phyloP scores from a whole-genome alignment of 2,113 vertebrate species.

The Microtus ochrogaster region DNA sequence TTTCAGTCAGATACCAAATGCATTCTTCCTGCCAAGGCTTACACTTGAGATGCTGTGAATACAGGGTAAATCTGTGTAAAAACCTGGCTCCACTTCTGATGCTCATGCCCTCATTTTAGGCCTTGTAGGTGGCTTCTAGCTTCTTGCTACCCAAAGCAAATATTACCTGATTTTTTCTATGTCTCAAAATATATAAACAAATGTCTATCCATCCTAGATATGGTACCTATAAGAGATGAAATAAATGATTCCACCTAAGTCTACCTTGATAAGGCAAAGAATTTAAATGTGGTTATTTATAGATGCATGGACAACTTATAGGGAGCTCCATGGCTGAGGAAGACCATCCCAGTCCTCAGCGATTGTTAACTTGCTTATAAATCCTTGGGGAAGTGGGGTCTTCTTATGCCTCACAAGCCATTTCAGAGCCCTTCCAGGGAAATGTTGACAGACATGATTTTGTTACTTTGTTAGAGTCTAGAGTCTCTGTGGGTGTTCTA shows the following conservation, averaged over 20 bases:
- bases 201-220: background rate
- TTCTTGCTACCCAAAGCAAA: conserved; percentile 17
- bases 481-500: background rate
- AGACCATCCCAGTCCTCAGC: background rate
- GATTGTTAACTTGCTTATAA: background rate
- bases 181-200: background rate
- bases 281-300: background rate
- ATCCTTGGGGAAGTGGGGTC: background rate
- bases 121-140: background rate
- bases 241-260: background rate
- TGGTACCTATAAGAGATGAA: background rate
- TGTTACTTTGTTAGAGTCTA: background rate
- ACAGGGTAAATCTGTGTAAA: background rate
- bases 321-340: background rate
- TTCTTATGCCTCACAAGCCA: background rate
- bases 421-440: background rate
- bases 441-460: background rate
- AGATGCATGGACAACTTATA: background rate
- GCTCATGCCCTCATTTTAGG: background rate
- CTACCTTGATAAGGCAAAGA: background rate
- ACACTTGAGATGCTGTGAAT: background rate
- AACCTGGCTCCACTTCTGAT: background rate
- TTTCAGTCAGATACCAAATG: background rate
- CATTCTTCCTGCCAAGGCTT: background rate
- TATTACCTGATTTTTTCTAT: background rate